These are phyloP conservation scores for Microtus pennsylvanicus DNA, from an alignment of 2,113 vertebrate genomes.

Conservation along the genomic window DNA sequence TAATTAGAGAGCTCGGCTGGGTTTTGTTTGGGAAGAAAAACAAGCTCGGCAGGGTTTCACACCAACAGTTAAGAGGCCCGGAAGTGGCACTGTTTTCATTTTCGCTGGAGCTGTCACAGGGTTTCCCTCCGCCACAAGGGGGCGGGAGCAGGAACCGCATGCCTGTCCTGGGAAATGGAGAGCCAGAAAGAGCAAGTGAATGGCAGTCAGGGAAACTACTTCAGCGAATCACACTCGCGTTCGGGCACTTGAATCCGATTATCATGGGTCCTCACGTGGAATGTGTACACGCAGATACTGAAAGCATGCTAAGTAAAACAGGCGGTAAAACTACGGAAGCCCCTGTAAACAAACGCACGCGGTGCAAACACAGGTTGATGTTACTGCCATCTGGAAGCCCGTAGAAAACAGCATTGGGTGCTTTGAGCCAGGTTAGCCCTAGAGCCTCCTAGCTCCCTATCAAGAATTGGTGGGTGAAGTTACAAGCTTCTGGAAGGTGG, in stretches of 20 bases:
- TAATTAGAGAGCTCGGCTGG: neutral
- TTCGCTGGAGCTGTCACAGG: neutral
- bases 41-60: neutral
- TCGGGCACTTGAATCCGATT: neutral
- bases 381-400: neutral
- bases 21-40: neutral
- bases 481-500: neutral
- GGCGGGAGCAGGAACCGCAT: neutral
- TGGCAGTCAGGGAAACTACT: neutral
- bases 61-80: neutral
- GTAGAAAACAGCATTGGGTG: neutral
- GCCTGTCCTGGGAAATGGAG: neutral
- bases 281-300: slow-evolving; percentile 7
- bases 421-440: neutral
- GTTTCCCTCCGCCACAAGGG: neutral
- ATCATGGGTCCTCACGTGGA: neutral
- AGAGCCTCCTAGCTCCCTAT: neutral
- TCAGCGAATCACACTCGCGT: neutral
- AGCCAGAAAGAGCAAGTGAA: neutral
- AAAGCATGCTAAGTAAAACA: neutral
- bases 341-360: neutral
- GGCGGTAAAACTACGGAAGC: neutral
- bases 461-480: neutral
- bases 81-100: neutral
- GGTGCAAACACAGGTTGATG: neutral